Evolutionary conservation across 2,113 vertebrate species (phyloP).

Genomic region (Dromas ardeola): DNA sequence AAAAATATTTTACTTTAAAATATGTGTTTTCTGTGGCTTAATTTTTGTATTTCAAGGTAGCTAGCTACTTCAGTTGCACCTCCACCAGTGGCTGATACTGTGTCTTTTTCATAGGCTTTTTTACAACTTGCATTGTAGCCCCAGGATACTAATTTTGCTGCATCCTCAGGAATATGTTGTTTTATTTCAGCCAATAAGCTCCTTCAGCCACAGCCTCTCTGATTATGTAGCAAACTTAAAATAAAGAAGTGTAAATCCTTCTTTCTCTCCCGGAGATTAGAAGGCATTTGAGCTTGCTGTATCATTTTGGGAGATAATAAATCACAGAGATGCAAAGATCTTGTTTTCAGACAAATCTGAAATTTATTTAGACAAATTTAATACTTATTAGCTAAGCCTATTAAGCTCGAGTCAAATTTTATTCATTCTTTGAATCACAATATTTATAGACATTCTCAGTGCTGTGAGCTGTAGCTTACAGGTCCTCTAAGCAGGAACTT

Average conservation of each 20-base stretch:
- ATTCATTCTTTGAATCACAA: background rate
- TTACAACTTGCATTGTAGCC: background rate
- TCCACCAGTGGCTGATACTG: background rate
- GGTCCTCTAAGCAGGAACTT: background rate
- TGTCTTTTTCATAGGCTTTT: background rate
- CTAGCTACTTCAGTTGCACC: background rate
- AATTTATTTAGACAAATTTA: background rate
- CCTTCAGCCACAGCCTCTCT: background rate
- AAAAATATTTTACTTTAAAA: background rate
- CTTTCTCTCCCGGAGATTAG: background rate
- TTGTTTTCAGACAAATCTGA: background rate
- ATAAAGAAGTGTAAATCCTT: background rate
- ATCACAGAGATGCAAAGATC: background rate
- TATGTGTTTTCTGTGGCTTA: background rate
- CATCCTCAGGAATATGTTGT: background rate
- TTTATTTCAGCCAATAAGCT: background rate
- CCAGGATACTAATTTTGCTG: background rate
- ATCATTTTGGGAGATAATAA: background rate
- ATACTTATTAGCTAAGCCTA: background rate
- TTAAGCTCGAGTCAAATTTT: background rate
- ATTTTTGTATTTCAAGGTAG: background rate
- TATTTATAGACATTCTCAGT: background rate
- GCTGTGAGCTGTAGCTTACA: background rate
- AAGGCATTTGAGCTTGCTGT: background rate
- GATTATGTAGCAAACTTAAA: background rate